phyloP scores from a whole-genome alignment of 2,797 vertebrate species.

The Mus caroli region DNA sequence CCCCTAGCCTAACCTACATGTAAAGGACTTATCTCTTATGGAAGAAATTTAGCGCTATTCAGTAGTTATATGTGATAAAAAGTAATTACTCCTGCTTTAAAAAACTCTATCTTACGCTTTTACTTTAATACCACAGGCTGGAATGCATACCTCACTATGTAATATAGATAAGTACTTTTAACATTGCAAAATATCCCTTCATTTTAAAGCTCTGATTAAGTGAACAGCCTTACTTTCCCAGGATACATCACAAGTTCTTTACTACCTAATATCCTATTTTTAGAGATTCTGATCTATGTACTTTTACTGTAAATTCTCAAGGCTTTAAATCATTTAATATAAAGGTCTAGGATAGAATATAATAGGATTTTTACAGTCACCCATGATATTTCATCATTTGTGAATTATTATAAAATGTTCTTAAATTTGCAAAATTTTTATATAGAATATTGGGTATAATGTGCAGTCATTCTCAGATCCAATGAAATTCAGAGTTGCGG shows the following conservation, averaged over 20 bases:
- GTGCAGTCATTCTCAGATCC: background rate
- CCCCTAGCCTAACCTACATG: background rate
- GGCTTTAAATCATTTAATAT: slow-evolving; percentile 13
- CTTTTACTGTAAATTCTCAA: slow-evolving; percentile 1
- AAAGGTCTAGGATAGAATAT: background rate
- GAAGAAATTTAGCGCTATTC: slow-evolving; percentile 5
- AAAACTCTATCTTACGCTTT: background rate
- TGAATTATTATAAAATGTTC: background rate
- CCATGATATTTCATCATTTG: background rate
- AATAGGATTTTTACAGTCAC: background rate
- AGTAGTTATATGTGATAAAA: background rate
- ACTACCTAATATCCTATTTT: background rate
- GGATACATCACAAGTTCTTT: background rate
- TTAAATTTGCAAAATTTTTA: slow-evolving; percentile 1
- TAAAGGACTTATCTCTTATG: background rate
- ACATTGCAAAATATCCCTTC: background rate
- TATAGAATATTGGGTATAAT: background rate
- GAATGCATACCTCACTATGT: background rate
- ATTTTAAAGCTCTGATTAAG: slow-evolving; percentile 10
- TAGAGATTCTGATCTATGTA: background rate
- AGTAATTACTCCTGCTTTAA: background rate
- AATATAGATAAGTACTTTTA: background rate
- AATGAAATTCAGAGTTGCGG: background rate
- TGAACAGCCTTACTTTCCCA: background rate
- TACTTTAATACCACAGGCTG: background rate